Percentiles rank a stretch among this genome's conserved stretches.
phyloP scores from a whole-genome alignment of 2,888 invertebrate species.

The Ceraclea dissimilis region DNA sequence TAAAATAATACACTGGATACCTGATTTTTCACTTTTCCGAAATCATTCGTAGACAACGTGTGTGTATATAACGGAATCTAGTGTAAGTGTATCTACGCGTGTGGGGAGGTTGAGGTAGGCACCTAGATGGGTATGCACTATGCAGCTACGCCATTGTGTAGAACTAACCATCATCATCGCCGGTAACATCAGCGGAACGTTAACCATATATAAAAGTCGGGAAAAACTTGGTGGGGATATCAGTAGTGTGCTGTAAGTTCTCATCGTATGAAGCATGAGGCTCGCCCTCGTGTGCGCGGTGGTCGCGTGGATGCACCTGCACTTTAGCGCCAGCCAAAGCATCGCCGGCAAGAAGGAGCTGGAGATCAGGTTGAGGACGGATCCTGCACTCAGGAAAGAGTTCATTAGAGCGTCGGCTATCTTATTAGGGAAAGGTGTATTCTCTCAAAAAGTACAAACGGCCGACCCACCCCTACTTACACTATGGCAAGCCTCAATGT shows the following conservation, averaged over 20 bases:
- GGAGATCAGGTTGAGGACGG: background rate
- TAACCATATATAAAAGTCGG: background rate
- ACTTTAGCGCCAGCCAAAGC: too few relatives aligned
- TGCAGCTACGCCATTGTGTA: too few relatives aligned
- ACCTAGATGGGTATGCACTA: too few relatives aligned
- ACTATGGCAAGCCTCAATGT: background rate
- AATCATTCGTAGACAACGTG: too few relatives aligned
- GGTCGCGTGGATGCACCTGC: constrained; percentile 3
- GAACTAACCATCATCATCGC: background rate
- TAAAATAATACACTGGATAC: too few relatives aligned
- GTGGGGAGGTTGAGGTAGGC: too few relatives aligned
- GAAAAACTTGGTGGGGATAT: background rate
- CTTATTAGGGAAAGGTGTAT: constrained; percentile 1
- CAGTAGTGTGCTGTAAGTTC: background rate
- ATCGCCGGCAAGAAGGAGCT: background rate
- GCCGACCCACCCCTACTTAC: background rate
- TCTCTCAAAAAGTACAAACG: background rate
- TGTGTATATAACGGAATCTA: too few relatives aligned
- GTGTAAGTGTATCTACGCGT: too few relatives aligned
- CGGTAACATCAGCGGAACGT: background rate
- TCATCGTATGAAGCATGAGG: background rate
- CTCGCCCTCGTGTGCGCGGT: background rate
- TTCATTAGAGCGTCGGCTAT: background rate
- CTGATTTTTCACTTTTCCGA: too few relatives aligned
- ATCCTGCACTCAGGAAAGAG: background rate